Base-by-base conservation (phyloP, 2,113 vertebrate genomes). In the Cynoglossus semilaevis region DNA sequence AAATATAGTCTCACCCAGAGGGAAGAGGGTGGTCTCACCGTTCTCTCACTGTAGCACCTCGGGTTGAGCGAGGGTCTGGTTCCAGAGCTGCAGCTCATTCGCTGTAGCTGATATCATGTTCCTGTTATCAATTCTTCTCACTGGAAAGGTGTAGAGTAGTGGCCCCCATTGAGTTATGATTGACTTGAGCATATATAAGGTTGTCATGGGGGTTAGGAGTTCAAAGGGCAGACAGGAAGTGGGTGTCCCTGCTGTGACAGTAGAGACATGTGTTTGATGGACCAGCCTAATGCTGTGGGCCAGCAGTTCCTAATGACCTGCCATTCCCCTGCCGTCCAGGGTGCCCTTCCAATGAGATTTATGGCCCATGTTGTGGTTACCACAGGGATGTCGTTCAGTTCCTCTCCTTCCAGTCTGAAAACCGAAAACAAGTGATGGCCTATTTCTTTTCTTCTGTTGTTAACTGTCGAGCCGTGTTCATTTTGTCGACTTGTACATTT, bases 211-310 rank as follows among this genome's bases (percentile, higher is more conserved):
- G 66, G 70, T 72, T 61, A 36, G 14, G 60, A 63, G 83, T 84
- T 85, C 76, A 87, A 77, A 87, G 79, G 61, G 61, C 72, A 73
- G 60, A 60, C 80, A 85, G 83, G 86, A 89, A 88, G 74, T 84
- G 67, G 70, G 70, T 56, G 61, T 72, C 72, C 77, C 79, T 68
- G 56, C 48, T 61, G 55, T 79, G 80, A 76, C 78, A 74, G 66
- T 71, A 67, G 40, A 72, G 68, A 49, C 65, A 74, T 70, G 67
- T 68, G 67, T 78, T 78, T 73, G 71, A 82, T 74, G 68, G 78
- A 67, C 58, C 36, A 42, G 34, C 19, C 70, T 80, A 74, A 76
- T 74, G 59, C 46, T 1, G 55, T 42, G 60, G 65, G 76, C 77
- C 68, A 51, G 69, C 63, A 50, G 51, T 47, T 84, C 67, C 67